Evolutionary conservation across 2,113 vertebrate species (phyloP).

Genomic region (Bos taurus): DNA sequence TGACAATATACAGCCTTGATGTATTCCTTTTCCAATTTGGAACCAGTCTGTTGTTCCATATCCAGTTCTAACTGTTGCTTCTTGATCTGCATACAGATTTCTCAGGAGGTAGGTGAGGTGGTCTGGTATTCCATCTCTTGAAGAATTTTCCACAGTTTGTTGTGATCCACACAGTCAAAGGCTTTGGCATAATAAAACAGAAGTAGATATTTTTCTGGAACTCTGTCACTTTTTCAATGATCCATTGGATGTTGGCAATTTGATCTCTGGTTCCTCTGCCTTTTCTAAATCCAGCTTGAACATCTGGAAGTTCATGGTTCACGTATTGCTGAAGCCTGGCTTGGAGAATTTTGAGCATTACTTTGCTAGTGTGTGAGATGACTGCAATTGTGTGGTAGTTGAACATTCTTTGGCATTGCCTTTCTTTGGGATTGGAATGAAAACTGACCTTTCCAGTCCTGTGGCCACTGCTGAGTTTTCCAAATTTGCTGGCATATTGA

Average conservation of each 20-base stretch:
- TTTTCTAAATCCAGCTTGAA: neutral
- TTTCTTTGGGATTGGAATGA: neutral
- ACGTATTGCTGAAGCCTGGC: neutral
- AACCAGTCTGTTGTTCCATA: neutral
- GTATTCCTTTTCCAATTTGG: neutral
- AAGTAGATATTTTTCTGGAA: neutral
- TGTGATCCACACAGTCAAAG: neutral
- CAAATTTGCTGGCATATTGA: neutral
- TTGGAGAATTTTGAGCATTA: neutral
- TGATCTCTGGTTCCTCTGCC: neutral
- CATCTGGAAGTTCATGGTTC: neutral
- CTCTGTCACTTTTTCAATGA: neutral
- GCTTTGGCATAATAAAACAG: neutral
- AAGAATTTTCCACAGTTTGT: neutral
- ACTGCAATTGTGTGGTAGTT: neutral
- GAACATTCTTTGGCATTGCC: neutral
- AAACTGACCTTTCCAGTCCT: neutral
- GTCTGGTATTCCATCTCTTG: neutral
- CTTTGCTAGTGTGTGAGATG: neutral
- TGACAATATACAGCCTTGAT: neutral
- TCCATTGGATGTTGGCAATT: rapidly evolving
- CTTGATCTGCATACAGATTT: neutral
- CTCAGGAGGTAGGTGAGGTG: neutral
- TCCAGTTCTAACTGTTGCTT: neutral
- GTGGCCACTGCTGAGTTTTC: neutral